These are phyloP conservation scores for Lutraria lutraria DNA, from an alignment of 2,888 invertebrate species.

Conservation along the genomic window DNA sequence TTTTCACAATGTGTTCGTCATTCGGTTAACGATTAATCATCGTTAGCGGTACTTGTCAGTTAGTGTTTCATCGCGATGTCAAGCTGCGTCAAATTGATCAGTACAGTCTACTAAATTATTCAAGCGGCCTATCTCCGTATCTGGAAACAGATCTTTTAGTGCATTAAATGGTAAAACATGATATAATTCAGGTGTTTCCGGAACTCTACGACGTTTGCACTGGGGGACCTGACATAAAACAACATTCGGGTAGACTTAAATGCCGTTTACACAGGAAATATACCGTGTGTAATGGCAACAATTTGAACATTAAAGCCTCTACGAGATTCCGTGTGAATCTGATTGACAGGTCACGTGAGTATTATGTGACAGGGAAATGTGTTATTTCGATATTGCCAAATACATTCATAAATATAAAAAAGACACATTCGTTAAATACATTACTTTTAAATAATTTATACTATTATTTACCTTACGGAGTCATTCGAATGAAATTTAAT, in stretches of 20 bases:
- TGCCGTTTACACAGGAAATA: not conserved
- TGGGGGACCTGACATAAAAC: not conserved
- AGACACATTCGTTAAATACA: not conserved
- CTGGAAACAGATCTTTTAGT: slow-evolving; percentile 15
- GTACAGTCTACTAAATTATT: slow-evolving; percentile 61
- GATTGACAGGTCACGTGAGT: slow-evolving; percentile 19
- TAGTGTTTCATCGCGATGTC: slow-evolving; percentile 62
- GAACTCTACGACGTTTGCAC: slow-evolving; percentile 14
- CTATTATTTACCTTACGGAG: too few species aligned
- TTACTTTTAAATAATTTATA: too few species aligned
- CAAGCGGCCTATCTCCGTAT: slow-evolving; percentile 41
- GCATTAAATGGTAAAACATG: slow-evolving; percentile 40
- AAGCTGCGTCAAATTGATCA: slow-evolving; percentile 61
- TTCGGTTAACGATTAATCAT: slow-evolving; percentile 63
- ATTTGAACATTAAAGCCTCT: not conserved
- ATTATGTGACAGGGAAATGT: not conserved
- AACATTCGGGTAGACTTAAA: slow-evolving; percentile 16
- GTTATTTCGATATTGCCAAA: not conserved
- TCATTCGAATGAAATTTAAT: too few species aligned
- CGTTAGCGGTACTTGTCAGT: slow-evolving; percentile 63
- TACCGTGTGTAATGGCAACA: not conserved
- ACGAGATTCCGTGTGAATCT: not conserved
- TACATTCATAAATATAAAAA: slow-evolving; percentile 11
- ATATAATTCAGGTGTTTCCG: slow-evolving; percentile 16
- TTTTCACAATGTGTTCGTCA: slow-evolving; percentile 70